Percentiles rank a stretch among this genome's conserved stretches.
phyloP scores from a whole-genome alignment of 2,113 vertebrate genomes.

The Bos javanicus region DNA sequence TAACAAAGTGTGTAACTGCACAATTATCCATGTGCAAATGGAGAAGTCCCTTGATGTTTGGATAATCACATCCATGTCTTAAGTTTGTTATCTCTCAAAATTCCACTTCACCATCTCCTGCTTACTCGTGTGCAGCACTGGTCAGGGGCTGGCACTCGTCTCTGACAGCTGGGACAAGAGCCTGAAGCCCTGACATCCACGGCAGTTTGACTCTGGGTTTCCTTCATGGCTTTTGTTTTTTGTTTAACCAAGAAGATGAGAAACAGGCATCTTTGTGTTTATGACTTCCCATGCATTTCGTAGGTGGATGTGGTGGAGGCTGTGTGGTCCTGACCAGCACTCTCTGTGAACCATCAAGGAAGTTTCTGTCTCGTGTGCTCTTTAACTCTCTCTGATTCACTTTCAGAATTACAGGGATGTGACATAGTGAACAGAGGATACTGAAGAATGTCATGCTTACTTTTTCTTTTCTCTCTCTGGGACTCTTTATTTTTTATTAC shows the following conservation, averaged over 20 bases:
- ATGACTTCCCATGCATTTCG: background rate
- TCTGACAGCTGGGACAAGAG: slow-evolving; percentile 75
- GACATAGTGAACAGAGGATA: background rate
- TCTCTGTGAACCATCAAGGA: slow-evolving; percentile 37
- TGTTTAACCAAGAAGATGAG: background rate
- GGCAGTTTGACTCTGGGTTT: slow-evolving; percentile 55
- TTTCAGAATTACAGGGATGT: background rate
- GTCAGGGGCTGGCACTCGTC: slow-evolving; percentile 45
- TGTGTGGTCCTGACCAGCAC: slow-evolving; percentile 6
- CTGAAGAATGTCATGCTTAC: background rate
- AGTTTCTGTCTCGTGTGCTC: background rate
- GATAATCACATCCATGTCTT: slow-evolving; percentile 10
- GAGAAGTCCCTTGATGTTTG: slow-evolving; percentile 23
- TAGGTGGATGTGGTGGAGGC: background rate
- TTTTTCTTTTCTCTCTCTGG: slow-evolving; percentile 31
- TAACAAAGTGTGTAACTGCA: slow-evolving; percentile 10
- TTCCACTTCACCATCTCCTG: slow-evolving; percentile 50
- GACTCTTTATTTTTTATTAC: background rate
- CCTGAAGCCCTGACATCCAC: slow-evolving; percentile 46
- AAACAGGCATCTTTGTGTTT: slow-evolving; percentile 27
- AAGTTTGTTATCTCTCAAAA: slow-evolving; percentile 30
- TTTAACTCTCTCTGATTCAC: background rate
- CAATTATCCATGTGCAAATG: background rate
- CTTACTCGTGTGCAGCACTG: slow-evolving; percentile 18
- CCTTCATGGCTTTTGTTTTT: slow-evolving; percentile 15